Evolutionary conservation across 2,797 vertebrate species (phyloP).

Genomic region (Betta splendens): DNA sequence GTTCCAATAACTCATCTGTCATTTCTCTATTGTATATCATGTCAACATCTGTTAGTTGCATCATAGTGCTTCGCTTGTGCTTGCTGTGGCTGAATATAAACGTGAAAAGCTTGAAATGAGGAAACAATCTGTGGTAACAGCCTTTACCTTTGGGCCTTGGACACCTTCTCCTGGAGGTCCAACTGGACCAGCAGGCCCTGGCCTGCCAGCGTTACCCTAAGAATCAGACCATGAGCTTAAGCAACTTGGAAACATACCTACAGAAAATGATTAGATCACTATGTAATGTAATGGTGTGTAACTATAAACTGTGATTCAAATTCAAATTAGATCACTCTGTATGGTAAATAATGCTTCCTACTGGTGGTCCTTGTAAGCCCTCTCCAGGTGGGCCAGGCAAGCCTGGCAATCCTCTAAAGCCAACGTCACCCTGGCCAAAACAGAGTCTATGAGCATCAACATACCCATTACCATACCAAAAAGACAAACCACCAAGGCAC

Average conservation of each 20-base stretch:
- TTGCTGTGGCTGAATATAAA: background rate
- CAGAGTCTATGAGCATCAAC: background rate
- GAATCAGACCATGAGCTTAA: slow-evolving; percentile 7
- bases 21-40: slow-evolving; percentile 16
- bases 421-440: slow-evolving; percentile 86
- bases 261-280: background rate
- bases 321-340: background rate
- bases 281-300: too few relatives aligned
- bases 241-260: background rate
- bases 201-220: slow-evolving; percentile 85
- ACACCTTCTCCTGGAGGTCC: slow-evolving; percentile 89
- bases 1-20: slow-evolving; percentile 12
- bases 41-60: slow-evolving; percentile 12
- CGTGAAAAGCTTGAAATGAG: background rate
- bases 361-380: slow-evolving; percentile 87
- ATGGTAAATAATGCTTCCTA: slow-evolving; percentile 66
- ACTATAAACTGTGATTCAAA: too few relatives aligned
- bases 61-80: slow-evolving; percentile 7
- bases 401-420: slow-evolving; percentile 86
- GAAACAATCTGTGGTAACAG: slow-evolving; percentile 12
- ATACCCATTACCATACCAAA: background rate
- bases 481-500: background rate
- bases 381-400: slow-evolving; percentile 86
- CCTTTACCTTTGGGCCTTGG: slow-evolving; percentile 90
- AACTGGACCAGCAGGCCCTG: slow-evolving; percentile 81